Percentiles rank a stretch among this genome's conserved stretches.
These are phyloP conservation scores for Drosophila macrospina DNA, from an alignment of 2,888 invertebrate genomes.

Conservation along the genomic window DNA sequence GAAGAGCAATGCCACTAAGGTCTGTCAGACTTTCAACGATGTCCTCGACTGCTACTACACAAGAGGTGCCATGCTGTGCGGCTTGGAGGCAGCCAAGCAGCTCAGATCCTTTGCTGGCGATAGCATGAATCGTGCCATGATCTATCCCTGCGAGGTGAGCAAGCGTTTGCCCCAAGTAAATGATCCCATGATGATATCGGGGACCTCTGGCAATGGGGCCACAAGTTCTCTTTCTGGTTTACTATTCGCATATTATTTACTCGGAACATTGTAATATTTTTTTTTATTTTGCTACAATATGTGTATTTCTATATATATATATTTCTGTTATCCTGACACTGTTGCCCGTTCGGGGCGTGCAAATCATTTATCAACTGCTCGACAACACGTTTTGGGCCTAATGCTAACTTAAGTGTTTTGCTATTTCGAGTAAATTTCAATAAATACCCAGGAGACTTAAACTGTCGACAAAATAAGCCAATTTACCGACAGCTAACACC, in stretches of 20 bases:
- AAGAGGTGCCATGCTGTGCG: constrained; percentile 86
- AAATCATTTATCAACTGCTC: constrained; percentile 31
- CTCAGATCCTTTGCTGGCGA: constrained; percentile 80
- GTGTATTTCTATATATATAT: constrained; percentile 8
- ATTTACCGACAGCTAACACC: constrained; percentile 56
- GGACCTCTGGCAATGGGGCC: neutral
- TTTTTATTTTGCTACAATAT: neutral
- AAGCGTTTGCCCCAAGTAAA: constrained; percentile 74
- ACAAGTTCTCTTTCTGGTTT: neutral
- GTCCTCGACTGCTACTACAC: constrained; percentile 86
- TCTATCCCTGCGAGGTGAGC: constrained; percentile 66
- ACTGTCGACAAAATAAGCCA: constrained; percentile 81
- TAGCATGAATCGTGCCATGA: constrained; percentile 63
- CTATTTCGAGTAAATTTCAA: constrained; percentile 77
- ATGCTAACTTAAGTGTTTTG: constrained; percentile 73
- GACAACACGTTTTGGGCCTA: constrained; percentile 42
- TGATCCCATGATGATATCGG: constrained; percentile 75
- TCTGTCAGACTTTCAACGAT: constrained; percentile 86
- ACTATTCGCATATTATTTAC: constrained; percentile 10
- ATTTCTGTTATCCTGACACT: constrained; percentile 13
- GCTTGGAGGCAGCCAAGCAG: constrained; percentile 85
- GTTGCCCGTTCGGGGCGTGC: constrained; percentile 13
- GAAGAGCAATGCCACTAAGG: constrained; percentile 82
- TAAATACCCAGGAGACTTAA: constrained; percentile 73
- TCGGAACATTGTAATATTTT: constrained; percentile 5